A percentile compares a stretch with the other conserved stretches of the same genome.
Conservation (phyloP, 2,797 vertebrate species). For the Erpetoichthys calabaricus region DNA sequence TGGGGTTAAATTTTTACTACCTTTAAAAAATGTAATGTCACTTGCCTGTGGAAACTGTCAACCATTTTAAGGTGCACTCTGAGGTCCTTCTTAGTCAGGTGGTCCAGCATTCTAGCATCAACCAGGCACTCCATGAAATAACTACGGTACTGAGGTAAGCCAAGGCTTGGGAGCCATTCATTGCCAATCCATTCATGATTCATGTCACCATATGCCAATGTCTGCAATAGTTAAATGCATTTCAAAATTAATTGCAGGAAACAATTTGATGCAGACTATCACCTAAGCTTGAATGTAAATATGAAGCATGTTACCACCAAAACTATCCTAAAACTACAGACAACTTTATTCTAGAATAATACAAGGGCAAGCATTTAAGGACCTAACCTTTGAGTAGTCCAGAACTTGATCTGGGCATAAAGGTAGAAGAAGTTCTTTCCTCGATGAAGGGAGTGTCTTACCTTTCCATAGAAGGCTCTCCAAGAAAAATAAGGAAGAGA, state of each 20-base stretch:
- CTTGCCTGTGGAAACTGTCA: slow-evolving; percentile 95
- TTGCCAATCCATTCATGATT: slow-evolving; percentile 98
- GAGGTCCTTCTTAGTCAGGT: slow-evolving; percentile 95
- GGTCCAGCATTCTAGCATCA: slow-evolving; percentile 92
- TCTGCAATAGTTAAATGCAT: slow-evolving; percentile 44
- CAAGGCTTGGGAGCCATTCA: slow-evolving; percentile 92
- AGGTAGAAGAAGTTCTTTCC: neutral
- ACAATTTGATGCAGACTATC: too few species aligned
- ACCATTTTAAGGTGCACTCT: slow-evolving; percentile 97
- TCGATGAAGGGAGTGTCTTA: neutral
- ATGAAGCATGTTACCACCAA: too few species aligned
- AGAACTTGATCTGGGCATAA: neutral
- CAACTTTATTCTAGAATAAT: too few species aligned
- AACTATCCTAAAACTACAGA: too few species aligned
- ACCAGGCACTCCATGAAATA: slow-evolving; percentile 98
- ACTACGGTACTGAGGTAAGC: slow-evolving; percentile 93
- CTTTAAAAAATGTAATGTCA: neutral
- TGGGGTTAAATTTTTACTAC: too few species aligned
- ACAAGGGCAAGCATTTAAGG: too few species aligned
- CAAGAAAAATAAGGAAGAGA: neutral
- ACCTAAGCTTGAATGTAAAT: too few species aligned
- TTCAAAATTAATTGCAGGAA: too few species aligned
- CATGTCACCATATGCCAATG: slow-evolving; percentile 93
- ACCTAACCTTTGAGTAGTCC: slow-evolving; percentile 1
- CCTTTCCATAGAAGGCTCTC: slow-evolving; percentile 5